Evolutionary conservation across 2,797 vertebrate genomes (phyloP).

Genomic region (Poeciliopsis paucimaculata): DNA sequence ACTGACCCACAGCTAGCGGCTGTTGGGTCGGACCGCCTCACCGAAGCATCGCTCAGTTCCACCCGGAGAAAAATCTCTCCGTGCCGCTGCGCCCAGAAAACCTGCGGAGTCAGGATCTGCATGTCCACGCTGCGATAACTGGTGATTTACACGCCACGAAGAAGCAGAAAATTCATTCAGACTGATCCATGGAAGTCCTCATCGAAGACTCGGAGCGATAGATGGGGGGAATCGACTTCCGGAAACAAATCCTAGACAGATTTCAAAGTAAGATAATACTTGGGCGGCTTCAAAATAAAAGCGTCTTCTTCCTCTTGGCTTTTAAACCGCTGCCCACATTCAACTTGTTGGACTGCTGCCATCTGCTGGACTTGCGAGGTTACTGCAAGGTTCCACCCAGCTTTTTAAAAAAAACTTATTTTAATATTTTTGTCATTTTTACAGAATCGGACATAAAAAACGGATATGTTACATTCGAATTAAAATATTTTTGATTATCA

Average conservation of each 20-base stretch:
- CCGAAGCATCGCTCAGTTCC: conserved; percentile 95
- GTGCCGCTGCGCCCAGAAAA: conserved; percentile 97
- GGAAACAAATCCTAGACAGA: conserved; percentile 1
- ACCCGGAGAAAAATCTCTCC: conserved; percentile 90
- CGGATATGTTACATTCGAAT: neutral
- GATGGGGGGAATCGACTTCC: conserved; percentile 35
- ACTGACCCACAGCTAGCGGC: neutral
- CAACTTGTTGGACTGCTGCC: neutral
- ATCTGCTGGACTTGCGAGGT: neutral
- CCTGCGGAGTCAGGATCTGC: conserved; percentile 89
- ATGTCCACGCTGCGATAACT: conserved; percentile 28
- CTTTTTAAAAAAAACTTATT: neutral
- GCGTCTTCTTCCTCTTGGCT: neutral
- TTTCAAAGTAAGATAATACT: conserved; percentile 54
- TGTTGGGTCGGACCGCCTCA: conserved; percentile 57
- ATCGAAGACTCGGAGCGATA: neutral
- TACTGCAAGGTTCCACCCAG: neutral
- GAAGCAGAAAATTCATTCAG: fast-evolving
- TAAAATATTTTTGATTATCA: neutral
- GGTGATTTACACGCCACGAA: conserved; percentile 7
- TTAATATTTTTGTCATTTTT: neutral
- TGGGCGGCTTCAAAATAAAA: conserved; percentile 31
- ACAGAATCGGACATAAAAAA: neutral
- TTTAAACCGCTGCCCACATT: neutral
- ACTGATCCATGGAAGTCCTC: neutral